phyloP scores from a whole-genome alignment of 2,888 invertebrate genomes.

The Meta bourneti region DNA sequence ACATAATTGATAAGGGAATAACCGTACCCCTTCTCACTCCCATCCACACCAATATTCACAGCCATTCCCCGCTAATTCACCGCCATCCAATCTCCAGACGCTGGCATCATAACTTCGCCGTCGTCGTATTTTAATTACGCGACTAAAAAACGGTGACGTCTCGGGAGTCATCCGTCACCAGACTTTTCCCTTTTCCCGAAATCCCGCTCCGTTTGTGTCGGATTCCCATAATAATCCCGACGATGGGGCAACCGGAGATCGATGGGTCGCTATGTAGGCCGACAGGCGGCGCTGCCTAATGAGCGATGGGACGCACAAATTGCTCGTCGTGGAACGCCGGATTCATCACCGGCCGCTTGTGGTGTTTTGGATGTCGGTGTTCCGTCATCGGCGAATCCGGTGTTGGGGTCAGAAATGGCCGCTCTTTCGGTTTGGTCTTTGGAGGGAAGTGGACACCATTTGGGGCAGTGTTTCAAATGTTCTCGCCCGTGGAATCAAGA shows the following conservation, averaged over 20 bases:
- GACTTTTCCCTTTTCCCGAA: background rate
- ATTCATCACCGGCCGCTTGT: constrained; percentile 29
- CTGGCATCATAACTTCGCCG: no score
- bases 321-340: constrained; percentile 14
- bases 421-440: no score
- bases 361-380: no score
- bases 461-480: no score
- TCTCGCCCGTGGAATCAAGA: background rate
- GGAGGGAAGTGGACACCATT: no score
- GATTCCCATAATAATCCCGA: no score
- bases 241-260: constrained; percentile 5
- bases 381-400: no score
- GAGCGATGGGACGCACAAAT: constrained; percentile 27
- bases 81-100: background rate
- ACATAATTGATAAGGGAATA: background rate
- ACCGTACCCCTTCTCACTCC: background rate
- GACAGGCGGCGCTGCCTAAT: constrained; percentile 26
- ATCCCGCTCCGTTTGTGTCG: background rate
- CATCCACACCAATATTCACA: background rate
- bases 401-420: no score
- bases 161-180: background rate
- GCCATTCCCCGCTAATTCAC: background rate
- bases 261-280: constrained; percentile 10
- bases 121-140: background rate
- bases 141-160: background rate